Evolutionary conservation across 2,888 invertebrate species (phyloP).

Genomic region (Nemotelus nigrinus): DNA sequence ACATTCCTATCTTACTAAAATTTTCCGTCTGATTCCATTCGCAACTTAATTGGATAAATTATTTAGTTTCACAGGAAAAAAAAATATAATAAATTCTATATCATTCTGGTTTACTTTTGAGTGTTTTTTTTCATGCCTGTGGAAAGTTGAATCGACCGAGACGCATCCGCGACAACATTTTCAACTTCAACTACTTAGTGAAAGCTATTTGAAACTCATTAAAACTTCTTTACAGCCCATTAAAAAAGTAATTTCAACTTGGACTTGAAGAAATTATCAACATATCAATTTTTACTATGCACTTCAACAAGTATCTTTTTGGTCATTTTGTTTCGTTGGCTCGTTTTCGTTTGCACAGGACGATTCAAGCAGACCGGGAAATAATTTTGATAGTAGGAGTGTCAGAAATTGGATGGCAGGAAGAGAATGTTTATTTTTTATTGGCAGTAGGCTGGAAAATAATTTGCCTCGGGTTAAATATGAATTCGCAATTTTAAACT

Average conservation of each 20-base stretch:
- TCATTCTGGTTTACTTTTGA: no score
- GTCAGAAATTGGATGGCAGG: background rate
- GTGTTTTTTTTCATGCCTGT: no score
- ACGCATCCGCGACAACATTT: background rate
- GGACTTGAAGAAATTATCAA: slow-evolving; percentile 48
- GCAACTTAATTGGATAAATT: slow-evolving; percentile 8
- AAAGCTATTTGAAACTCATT: slow-evolving; percentile 41
- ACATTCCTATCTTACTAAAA: no score
- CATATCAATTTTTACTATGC: slow-evolving; percentile 49
- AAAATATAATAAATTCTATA: no score
- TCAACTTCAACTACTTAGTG: slow-evolving; percentile 7
- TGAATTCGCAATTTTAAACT: background rate
- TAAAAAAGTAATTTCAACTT: slow-evolving; percentile 52
- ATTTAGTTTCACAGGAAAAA: background rate
- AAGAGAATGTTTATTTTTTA: background rate
- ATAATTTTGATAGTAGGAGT: background rate
- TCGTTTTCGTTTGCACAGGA: no score
- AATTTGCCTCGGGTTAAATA: background rate
- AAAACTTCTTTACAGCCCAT: slow-evolving; percentile 49
- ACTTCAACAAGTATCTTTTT: slow-evolving; percentile 8
- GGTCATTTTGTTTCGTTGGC: background rate
- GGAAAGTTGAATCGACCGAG: background rate
- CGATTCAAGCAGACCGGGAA: no score
- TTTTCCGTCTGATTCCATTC: background rate
- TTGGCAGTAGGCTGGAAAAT: background rate